phyloP scores from a whole-genome alignment of 2,888 invertebrate genomes.

The Andricus quercusramuli region DNA sequence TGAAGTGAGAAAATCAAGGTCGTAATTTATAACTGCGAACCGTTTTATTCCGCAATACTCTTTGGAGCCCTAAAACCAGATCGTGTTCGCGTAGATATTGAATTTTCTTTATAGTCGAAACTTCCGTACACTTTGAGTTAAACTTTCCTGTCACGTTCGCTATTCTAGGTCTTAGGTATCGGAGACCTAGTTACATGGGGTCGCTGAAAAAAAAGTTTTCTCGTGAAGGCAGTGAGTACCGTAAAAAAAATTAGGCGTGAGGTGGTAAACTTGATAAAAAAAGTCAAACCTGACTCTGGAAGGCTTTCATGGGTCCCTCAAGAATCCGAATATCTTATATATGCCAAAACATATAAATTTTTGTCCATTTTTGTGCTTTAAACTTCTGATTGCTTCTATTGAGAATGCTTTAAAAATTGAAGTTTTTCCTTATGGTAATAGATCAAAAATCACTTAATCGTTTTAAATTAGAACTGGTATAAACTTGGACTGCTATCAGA shows the following conservation, averaged over 20 bases:
- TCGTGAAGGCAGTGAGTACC: neutral
- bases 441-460: too few species aligned
- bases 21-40: conserved; percentile 21
- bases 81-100: conserved; percentile 35
- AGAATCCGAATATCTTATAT: too few species aligned
- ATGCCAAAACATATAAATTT: too few species aligned
- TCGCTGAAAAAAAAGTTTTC: neutral
- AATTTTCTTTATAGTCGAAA: conserved; percentile 29
- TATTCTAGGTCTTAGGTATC: conserved; percentile 20
- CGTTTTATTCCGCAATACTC: conserved; percentile 13
- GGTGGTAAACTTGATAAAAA: neutral
- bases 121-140: neutral
- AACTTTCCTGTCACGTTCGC: conserved; percentile 30
- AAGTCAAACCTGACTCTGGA: neutral
- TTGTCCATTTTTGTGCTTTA: too few species aligned
- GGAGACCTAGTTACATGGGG: conserved; percentile 14
- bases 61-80: conserved; percentile 4
- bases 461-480: too few species aligned
- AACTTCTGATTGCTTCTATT: too few species aligned
- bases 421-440: too few species aligned
- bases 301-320: neutral
- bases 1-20: neutral
- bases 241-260: neutral
- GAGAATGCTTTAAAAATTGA: too few species aligned
- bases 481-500: too few species aligned